Percentiles rank a stretch among this genome's conserved stretches.
Evolutionary conservation across 2,888 invertebrate genomes (phyloP).

Genomic region (Pachymerium ferrugineum): DNA sequence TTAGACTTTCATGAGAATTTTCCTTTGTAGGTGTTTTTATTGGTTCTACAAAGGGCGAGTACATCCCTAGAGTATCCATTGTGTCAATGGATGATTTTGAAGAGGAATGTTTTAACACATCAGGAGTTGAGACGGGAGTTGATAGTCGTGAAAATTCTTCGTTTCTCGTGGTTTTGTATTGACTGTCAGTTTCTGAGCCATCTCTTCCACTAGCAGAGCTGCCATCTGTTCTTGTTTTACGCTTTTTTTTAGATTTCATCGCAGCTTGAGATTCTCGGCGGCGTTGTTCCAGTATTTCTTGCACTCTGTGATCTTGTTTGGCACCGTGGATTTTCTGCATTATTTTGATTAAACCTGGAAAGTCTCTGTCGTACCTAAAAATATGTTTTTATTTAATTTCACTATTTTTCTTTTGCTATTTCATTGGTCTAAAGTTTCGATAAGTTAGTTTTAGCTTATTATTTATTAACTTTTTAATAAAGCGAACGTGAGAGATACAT

Average conservation of each 20-base stretch:
- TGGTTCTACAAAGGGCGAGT: not conserved
- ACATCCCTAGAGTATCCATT: not conserved
- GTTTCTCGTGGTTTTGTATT: not conserved
- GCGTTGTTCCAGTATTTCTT: slow-evolving; percentile 13
- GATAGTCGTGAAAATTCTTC: not conserved
- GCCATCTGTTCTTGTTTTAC: not conserved
- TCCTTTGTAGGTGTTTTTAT: not conserved
- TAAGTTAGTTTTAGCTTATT: too few species aligned
- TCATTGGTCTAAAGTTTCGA: too few species aligned
- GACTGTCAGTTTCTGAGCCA: not conserved
- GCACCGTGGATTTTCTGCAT: slow-evolving; percentile 31
- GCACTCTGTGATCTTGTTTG: slow-evolving; percentile 6
- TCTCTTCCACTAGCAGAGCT: not conserved
- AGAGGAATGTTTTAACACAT: not conserved
- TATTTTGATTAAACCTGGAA: slow-evolving; percentile 28
- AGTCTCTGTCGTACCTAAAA: slow-evolving; percentile 28
- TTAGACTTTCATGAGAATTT: not conserved
- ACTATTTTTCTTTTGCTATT: too few species aligned
- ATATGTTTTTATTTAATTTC: too few species aligned
- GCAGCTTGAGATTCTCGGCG: slow-evolving; percentile 27
- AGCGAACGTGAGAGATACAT: too few species aligned
- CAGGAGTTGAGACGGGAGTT: not conserved
- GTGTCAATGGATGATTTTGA: not conserved
- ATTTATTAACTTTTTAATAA: too few species aligned
- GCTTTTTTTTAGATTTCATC: not conserved